phyloP scores from a whole-genome alignment of 1,140 invertebrate species.

The Drosophila ogumai region DNA sequence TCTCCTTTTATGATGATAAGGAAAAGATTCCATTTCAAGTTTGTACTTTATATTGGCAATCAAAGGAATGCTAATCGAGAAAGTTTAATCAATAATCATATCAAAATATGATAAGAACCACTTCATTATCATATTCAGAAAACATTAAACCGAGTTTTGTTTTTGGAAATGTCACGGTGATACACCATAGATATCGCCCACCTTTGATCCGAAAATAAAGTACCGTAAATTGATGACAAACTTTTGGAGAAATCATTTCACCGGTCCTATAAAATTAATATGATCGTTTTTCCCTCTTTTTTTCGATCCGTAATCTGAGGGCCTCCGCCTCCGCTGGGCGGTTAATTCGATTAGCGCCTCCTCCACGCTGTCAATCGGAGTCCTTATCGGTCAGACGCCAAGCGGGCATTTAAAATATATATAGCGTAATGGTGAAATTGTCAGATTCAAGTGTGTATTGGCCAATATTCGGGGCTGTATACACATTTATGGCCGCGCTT shows the following conservation, averaged over 20 bases:
- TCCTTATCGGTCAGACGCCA: conserved; percentile 56
- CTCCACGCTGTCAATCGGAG: conserved; percentile 14
- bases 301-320: conserved; percentile 26
- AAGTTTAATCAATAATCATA: conserved; percentile 1
- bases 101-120: conserved; percentile 5
- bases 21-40: neutral
- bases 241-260: conserved; percentile 11
- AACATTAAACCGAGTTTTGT: neutral
- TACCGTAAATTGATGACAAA: conserved; percentile 12
- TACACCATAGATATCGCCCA: neutral
- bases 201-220: conserved; percentile 11
- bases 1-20: no score
- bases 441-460: conserved; percentile 78
- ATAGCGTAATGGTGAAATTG: conserved; percentile 64
- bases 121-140: conserved; percentile 9
- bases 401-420: conserved; percentile 55
- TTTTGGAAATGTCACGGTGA: conserved; percentile 12
- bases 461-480: conserved; percentile 54
- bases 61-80: neutral
- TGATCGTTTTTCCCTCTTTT: conserved; percentile 17
- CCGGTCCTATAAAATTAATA: conserved; percentile 6
- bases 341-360: conserved; percentile 51
- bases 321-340: conserved; percentile 9
- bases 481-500: conserved; percentile 57
- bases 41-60: conserved; percentile 1